These are phyloP conservation scores for Ennomos quercinarius DNA, from an alignment of 2,888 invertebrate species.

Conservation along the genomic window DNA sequence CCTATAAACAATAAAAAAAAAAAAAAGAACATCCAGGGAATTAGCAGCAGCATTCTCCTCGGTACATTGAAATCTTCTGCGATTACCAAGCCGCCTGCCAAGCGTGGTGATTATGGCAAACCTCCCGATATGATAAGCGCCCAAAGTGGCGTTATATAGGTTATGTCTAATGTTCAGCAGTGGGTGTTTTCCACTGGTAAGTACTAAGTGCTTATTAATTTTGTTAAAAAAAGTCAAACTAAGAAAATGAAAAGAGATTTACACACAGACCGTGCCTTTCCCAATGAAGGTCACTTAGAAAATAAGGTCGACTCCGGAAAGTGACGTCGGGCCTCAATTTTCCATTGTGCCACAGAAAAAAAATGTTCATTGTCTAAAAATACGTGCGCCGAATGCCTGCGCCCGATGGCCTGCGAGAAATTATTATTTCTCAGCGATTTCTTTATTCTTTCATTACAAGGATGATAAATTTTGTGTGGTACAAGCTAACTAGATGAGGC, in stretches of 20 bases:
- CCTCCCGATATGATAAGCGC: too few relatives aligned
- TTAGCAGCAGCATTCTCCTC: too few relatives aligned
- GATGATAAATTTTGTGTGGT: slow-evolving; percentile 40
- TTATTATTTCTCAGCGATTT: slow-evolving; percentile 67
- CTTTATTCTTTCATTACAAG: slow-evolving; percentile 56
- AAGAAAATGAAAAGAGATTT: background rate
- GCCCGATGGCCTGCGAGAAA: slow-evolving; percentile 60
- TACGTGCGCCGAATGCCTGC: slow-evolving; percentile 69
- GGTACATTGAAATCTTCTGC: too few relatives aligned
- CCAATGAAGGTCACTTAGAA: slow-evolving; percentile 25
- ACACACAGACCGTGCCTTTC: slow-evolving; percentile 22
- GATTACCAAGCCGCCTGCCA: too few relatives aligned
- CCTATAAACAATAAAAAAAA: too few relatives aligned
- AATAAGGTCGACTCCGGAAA: slow-evolving; percentile 41
- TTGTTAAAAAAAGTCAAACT: too few relatives aligned
- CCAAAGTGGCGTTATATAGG: too few relatives aligned
- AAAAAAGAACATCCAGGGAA: too few relatives aligned
- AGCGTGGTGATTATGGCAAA: too few relatives aligned
- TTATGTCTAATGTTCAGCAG: too few relatives aligned
- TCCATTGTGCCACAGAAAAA: slow-evolving; percentile 60
- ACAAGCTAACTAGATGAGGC: slow-evolving; percentile 40
- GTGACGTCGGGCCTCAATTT: slow-evolving; percentile 52
- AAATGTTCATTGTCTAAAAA: slow-evolving; percentile 69
- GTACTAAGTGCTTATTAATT: too few relatives aligned
- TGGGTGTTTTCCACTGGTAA: too few relatives aligned